These are phyloP conservation scores for Drosophila arawakana DNA, from an alignment of 1,140 invertebrate species.

Conservation along the genomic window DNA sequence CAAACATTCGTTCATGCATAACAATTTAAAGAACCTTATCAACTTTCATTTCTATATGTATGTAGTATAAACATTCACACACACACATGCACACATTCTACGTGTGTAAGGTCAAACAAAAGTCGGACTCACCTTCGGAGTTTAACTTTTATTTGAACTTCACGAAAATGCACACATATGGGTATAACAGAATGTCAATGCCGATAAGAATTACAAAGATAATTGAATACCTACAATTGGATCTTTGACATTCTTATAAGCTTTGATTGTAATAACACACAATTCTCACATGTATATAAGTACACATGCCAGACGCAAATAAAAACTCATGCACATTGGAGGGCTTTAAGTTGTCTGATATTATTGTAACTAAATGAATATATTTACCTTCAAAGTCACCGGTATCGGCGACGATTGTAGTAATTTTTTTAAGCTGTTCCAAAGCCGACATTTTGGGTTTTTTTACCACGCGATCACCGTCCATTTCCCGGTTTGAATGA, in stretches of 20 bases:
- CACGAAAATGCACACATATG: conserved; percentile 7
- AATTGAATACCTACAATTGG: background rate
- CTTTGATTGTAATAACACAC: background rate
- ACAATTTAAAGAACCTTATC: conserved; percentile 11
- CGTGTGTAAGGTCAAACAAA: conserved; percentile 23
- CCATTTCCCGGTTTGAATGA: conserved; percentile 40
- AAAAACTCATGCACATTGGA: conserved; percentile 1
- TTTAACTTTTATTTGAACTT: conserved; percentile 54
- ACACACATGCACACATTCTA: conserved; percentile 6
- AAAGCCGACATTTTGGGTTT: conserved; percentile 61
- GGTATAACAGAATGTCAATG: background rate
- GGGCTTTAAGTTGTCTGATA: background rate
- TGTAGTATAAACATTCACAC: background rate
- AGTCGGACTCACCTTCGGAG: conserved; percentile 27
- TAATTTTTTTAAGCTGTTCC: conserved; percentile 90
- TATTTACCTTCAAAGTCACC: conserved; percentile 93
- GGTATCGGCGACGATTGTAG: conserved; percentile 98
- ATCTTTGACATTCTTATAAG: background rate
- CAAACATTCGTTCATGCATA: background rate
- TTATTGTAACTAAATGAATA: background rate
- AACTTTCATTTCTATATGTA: background rate
- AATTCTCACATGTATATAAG: background rate
- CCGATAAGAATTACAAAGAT: background rate
- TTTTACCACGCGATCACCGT: conserved; percentile 55
- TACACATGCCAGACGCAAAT: background rate